Evolutionary conservation across 1,140 invertebrate genomes (phyloP).

Genomic region (Pseudomyrmex flavicornis): DNA sequence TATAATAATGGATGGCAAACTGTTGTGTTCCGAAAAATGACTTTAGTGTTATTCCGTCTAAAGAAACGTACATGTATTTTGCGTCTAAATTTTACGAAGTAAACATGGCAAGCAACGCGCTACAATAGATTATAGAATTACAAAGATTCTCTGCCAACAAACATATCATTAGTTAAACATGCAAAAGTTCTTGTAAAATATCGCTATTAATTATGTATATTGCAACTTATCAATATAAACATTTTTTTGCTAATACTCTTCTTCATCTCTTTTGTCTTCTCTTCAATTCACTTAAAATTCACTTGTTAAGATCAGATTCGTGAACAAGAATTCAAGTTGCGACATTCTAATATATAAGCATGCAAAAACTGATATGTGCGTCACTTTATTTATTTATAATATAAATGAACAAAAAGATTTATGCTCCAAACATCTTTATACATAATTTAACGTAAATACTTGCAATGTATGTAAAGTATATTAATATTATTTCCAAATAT

Average conservation of each 20-base stretch:
- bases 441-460: too few species aligned
- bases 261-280: not conserved
- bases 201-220: slow-evolving; percentile 29
- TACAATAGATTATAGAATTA: slow-evolving; percentile 1
- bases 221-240: slow-evolving; percentile 48
- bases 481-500: slow-evolving; percentile 55
- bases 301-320: not conserved
- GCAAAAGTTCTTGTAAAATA: slow-evolving; percentile 16
- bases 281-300: not conserved
- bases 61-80: slow-evolving; percentile 13
- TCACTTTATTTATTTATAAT: slow-evolving; percentile 1
- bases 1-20: not conserved
- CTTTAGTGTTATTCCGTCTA: not conserved
- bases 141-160: slow-evolving; percentile 49
- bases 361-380: too few species aligned
- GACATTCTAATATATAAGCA: too few species aligned
- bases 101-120: not conserved
- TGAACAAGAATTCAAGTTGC: not conserved
- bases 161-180: slow-evolving; percentile 35
- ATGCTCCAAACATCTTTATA: not conserved
- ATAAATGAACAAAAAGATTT: not conserved
- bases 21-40: slow-evolving; percentile 5
- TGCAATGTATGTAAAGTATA: not conserved
- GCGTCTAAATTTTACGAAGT: slow-evolving; percentile 9
- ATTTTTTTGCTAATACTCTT: slow-evolving; percentile 27